phyloP scores from a whole-genome alignment of 1,140 invertebrate species.

The Drosophila malerkotliana region DNA sequence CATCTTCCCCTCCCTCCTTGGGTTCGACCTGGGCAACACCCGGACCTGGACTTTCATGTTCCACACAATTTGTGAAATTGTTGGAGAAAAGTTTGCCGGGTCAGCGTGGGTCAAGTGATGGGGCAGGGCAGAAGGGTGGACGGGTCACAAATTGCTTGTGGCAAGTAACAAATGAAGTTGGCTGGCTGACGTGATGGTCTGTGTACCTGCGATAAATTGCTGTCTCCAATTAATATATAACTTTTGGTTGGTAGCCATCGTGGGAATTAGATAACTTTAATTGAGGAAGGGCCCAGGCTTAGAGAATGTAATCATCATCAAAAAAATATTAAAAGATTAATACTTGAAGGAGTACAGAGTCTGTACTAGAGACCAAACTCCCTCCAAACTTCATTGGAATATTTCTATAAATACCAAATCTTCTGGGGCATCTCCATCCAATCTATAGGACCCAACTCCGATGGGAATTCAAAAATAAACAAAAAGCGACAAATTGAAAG shows the following conservation, averaged over 20 bases:
- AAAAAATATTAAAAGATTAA: neutral
- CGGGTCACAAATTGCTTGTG: conserved; percentile 39
- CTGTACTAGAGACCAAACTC: neutral
- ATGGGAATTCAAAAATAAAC: conserved; percentile 53
- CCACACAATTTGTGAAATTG: conserved; percentile 35
- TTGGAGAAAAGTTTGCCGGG: conserved; percentile 27
- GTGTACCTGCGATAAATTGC: conserved; percentile 17
- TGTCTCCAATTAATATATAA: conserved; percentile 32
- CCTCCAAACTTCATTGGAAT: neutral
- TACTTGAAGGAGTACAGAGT: neutral
- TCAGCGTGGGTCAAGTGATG: conserved; percentile 42
- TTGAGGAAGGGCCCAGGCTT: neutral
- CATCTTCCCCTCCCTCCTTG: neutral
- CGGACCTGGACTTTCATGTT: conserved; percentile 27
- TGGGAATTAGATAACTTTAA: conserved; percentile 22
- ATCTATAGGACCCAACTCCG: conserved; percentile 5
- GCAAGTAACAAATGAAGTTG: conserved; percentile 42
- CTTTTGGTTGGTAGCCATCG: conserved; percentile 10
- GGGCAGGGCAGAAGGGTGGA: neutral
- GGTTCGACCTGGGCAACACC: neutral
- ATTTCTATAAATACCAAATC: conserved; percentile 55
- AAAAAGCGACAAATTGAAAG: conserved; percentile 41
- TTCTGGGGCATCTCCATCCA: neutral
- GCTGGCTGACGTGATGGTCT: conserved; percentile 16
- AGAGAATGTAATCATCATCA: neutral